These are phyloP conservation scores for Sarcophaga bullata DNA, from an alignment of 1,140 invertebrate genomes.

Conservation along the genomic window DNA sequence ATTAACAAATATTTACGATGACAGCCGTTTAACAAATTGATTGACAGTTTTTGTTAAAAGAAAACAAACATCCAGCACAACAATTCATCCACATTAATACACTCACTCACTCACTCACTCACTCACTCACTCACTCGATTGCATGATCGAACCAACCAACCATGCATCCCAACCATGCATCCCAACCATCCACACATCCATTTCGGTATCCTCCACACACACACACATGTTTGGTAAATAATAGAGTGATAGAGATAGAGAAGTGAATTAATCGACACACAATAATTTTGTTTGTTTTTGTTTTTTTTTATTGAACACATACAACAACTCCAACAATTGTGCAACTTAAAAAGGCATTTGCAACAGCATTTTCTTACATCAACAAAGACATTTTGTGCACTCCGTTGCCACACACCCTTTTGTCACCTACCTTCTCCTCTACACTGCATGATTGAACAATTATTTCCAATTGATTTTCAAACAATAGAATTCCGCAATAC, in stretches of 20 bases:
- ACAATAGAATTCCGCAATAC: not conserved
- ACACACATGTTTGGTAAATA: not conserved
- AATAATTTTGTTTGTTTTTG: not conserved
- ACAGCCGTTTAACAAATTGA: slow-evolving; percentile 43
- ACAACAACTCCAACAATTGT: not conserved
- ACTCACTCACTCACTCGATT: no score
- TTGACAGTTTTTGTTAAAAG: slow-evolving; percentile 37
- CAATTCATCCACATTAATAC: not conserved
- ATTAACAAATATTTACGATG: slow-evolving; percentile 46
- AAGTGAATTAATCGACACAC: not conserved
- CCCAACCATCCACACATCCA: no score
- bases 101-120: no score
- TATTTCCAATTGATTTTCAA: not conserved
- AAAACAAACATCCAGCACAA: slow-evolving; percentile 38
- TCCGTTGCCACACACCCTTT: not conserved
- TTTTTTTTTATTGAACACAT: not conserved
- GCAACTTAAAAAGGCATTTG: slow-evolving; percentile 15
- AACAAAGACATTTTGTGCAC: slow-evolving; percentile 17
- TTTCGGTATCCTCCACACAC: not conserved
- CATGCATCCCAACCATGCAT: no score
- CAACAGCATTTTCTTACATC: slow-evolving; percentile 15
- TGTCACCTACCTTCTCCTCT: no score
- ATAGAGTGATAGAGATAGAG: not conserved
- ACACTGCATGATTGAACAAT: no score
- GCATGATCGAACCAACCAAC: not conserved